Base-by-base conservation (phyloP, 2,888 invertebrate species). In the Masnerella sp. region DNA sequence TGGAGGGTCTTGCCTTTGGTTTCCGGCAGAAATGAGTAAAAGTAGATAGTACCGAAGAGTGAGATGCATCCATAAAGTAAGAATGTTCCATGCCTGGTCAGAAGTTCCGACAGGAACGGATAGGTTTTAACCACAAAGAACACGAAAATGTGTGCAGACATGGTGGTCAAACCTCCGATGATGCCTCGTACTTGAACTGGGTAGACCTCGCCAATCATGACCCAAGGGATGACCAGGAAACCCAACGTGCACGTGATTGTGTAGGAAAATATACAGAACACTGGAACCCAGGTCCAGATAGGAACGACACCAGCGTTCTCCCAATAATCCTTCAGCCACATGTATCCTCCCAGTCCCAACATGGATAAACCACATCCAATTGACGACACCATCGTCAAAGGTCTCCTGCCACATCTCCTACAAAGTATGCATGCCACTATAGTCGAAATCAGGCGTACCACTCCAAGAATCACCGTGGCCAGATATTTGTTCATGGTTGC, bases 171-270 rank as follows among this genome's bases (percentile, higher is more conserved):
- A 0, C 93, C 93, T 0, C 93, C 93, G 2, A 92, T 88, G 5
- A 92, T 88, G 0, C 93, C 93, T 2, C 93, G 90, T 0, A 93
- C 91, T 89, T 92, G 87, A 0, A 87, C 90, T 0, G 93, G 93
- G 85, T 92, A 92, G 18, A 93, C 91, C 84, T 93, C 93, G n/a
- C 92, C 92, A 61, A 93, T 92, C 93, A 93, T 93, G 7, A 93
- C 90, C 93, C 93, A 93, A 0, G 93, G 93, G 12, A 93, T 90
- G 34, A 93, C 92, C 47, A 93, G 86, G 79, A 91, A 93, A 7
- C 93, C 93, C 7, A 92, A 84, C 0, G 92, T 92, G 71, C 92
- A 92, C 7, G 90, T 88, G 28, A 91, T 88, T 4, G 89, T 91
- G 84, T 92, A 93, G 5, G 90, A 77, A 80, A 90, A 91, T 72